Evolutionary conservation across 2,113 vertebrate genomes (phyloP), one percentile per base, ranked within the genome.

Genomic region (Dicentrarchus labrax): DNA sequence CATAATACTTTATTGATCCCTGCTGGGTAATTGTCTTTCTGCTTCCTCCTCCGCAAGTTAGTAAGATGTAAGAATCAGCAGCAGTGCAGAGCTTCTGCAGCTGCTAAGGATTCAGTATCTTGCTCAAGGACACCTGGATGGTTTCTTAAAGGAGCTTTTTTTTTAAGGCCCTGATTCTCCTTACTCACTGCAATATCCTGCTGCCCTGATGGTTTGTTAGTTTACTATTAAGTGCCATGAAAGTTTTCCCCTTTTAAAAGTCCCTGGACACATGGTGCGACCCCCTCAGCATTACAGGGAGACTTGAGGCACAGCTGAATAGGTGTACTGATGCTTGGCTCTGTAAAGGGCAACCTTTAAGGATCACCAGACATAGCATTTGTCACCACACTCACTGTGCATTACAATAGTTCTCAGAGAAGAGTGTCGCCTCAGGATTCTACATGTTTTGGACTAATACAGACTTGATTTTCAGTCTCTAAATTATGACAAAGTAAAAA

Each of bases 281-380:
- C 54, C 83, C 53, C 67, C 59, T 80, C 71, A 70, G 71, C 72
- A 85, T 76, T 73, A 73, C 65, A n/a, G 19, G 38, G 61, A 62
- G 78, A 64, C 60, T 60, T 6, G 41, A 39, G 80, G 65, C 17
- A 57, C 67, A 70, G 84, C 74, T 77, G 89, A 85, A 85, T 59
- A 80, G 82, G 81, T 72, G 80, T 84, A 83, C 54, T 79, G 82
- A 84, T 5, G 81, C 90, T 87, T 90, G 80, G 78, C 81, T 89
- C 45, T 62, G 67, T 45, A 93, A 94, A 93, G 90, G 91, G 78
- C 89, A 93, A 83, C 73, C 76, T 91, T 91, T 88, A 84, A 91
- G 92, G 88, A 87, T 93, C 92, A 90, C 75, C 74, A 86, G 59
- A 79, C 60, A 38, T 30, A 88, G 84, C 89, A 82, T 91, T 93